phyloP scores from a whole-genome alignment of 2,888 invertebrate genomes.

The Cristatella mucedo region DNA sequence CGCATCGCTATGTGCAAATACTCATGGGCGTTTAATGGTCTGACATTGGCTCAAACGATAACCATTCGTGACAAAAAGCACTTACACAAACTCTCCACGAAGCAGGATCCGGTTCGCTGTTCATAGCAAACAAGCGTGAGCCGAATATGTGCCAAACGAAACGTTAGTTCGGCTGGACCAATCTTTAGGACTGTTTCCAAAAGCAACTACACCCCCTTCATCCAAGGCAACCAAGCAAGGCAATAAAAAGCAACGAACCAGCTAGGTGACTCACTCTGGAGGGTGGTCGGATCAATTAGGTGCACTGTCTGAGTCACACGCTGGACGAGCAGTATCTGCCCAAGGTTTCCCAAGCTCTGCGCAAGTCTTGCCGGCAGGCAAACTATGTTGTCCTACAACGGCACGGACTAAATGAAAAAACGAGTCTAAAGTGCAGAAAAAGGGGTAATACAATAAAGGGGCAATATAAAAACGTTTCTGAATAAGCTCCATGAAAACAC shows the following conservation, averaged over 20 bases:
- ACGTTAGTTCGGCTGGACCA: not conserved
- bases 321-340: slow-evolving; percentile 68
- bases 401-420: too few relatives aligned
- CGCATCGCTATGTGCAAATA: too few relatives aligned
- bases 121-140: not conserved
- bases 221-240: not conserved
- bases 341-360: slow-evolving; percentile 69
- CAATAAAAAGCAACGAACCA: not conserved
- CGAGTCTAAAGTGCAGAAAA: not conserved
- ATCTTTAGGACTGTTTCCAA: not conserved
- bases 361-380: slow-evolving; percentile 73
- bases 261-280: slow-evolving; percentile 24
- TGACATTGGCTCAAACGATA: too few relatives aligned
- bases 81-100: not conserved
- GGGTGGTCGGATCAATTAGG: slow-evolving; percentile 65
- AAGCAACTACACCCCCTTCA: not conserved
- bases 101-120: not conserved
- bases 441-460: not conserved
- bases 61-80: too few relatives aligned
- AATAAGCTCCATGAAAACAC: not conserved
- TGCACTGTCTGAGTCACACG: slow-evolving; percentile 77
- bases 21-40: too few relatives aligned
- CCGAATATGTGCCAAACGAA: not conserved
- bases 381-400: slow-evolving; percentile 48
- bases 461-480: not conserved